These are phyloP conservation scores for Platysteira castanea DNA, from an alignment of 2,113 vertebrate species.

Conservation along the genomic window DNA sequence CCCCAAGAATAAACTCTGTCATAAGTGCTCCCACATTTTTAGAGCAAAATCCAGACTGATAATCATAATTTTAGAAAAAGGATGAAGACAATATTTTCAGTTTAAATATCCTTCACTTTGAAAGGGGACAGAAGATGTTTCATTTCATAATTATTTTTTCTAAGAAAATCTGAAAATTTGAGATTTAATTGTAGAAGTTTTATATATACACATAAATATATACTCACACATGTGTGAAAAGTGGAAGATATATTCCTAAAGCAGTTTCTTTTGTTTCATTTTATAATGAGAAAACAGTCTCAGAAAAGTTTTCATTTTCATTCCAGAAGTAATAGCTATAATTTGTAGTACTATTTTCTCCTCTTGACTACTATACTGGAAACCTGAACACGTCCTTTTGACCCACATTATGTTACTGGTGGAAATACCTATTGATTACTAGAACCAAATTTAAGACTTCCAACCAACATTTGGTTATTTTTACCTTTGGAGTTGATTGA, in stretches of 20 bases:
- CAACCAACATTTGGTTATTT: neutral
- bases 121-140: neutral
- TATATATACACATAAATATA: neutral
- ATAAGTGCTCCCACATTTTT: neutral
- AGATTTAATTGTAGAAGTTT: neutral
- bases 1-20: neutral
- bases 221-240: neutral
- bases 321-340: neutral
- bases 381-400: neutral
- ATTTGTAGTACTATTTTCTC: neutral
- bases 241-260: neutral
- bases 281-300: neutral
- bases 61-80: neutral
- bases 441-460: neutral
- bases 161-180: neutral
- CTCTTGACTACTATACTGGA: neutral
- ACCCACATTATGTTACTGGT: neutral
- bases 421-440: neutral
- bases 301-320: neutral
- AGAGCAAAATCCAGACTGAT: neutral
- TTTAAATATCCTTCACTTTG: neutral
- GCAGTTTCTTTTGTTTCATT: neutral
- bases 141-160: neutral
- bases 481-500: neutral
- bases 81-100: neutral